phyloP scores from a whole-genome alignment of 2,888 invertebrate genomes.

The Deilephila elpenor region DNA sequence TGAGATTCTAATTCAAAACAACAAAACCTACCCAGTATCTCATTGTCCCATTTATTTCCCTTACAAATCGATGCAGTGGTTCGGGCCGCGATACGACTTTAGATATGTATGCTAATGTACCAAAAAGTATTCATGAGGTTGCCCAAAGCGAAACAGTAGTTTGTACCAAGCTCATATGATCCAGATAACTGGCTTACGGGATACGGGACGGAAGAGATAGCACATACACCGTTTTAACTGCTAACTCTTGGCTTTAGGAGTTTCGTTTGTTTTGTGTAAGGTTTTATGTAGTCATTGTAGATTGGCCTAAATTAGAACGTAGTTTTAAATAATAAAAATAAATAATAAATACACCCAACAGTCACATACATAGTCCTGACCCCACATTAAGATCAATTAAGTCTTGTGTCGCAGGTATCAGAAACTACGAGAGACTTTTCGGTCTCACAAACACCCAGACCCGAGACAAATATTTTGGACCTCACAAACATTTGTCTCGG shows the following conservation, averaged over 20 bases:
- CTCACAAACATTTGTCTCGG: too few species aligned
- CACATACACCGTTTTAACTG: neutral
- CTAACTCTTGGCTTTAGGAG: neutral
- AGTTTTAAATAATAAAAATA: too few species aligned
- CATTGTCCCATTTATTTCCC: conserved; percentile 14
- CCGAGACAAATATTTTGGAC: too few species aligned
- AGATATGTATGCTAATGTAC: conserved; percentile 24
- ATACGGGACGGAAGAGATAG: neutral
- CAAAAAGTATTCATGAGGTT: conserved; percentile 20
- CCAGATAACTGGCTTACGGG: conserved; percentile 12
- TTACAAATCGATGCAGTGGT: conserved; percentile 7
- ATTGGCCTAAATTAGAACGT: too few species aligned
- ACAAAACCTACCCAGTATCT: neutral
- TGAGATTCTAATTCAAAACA: neutral
- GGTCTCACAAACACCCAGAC: too few species aligned
- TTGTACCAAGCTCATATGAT: conserved; percentile 16
- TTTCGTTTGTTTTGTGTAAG: neutral
- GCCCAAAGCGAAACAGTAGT: neutral
- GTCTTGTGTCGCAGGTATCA: too few species aligned
- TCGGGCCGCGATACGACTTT: neutral
- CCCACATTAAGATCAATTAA: too few species aligned
- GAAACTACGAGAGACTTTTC: too few species aligned
- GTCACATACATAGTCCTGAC: too few species aligned
- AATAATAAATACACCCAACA: too few species aligned
- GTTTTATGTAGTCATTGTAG: too few species aligned